Conservation (phyloP, 1,140 invertebrate genomes). For the Caenorhabditis brenneri region DNA sequence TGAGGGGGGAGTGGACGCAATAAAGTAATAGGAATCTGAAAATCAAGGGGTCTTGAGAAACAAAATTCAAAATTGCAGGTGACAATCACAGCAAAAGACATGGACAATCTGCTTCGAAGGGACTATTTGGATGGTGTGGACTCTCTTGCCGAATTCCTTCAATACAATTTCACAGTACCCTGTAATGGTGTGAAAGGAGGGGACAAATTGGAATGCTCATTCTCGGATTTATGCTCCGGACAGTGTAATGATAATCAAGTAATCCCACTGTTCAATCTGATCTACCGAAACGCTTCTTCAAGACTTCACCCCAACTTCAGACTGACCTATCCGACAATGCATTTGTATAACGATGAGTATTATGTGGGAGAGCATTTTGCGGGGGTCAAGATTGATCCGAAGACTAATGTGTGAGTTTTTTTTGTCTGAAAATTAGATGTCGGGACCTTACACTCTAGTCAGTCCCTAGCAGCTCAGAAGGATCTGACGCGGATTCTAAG, state of each 20-base stretch:
- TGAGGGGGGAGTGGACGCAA: neutral
- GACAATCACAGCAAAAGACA: slow-evolving; percentile 56
- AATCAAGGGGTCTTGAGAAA: neutral
- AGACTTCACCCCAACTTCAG: slow-evolving; percentile 60
- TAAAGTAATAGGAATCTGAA: neutral
- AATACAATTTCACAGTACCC: slow-evolving; percentile 57
- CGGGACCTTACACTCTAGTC: too few relatives aligned
- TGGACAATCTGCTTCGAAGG: slow-evolving; percentile 53
- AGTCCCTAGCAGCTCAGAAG: too few relatives aligned
- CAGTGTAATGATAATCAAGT: slow-evolving; percentile 59
- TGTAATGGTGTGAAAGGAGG: slow-evolving; percentile 18
- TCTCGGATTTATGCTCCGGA: slow-evolving; percentile 54
- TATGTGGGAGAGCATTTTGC: slow-evolving; percentile 59
- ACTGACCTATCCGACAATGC: slow-evolving; percentile 59
- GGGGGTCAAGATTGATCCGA: slow-evolving; percentile 54
- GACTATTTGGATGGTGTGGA: slow-evolving; percentile 55
- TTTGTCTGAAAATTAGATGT: neutral
- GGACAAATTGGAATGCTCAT: slow-evolving; percentile 45
- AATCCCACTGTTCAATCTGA: slow-evolving; percentile 57
- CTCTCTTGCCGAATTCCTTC: slow-evolving; percentile 50
- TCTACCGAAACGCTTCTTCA: slow-evolving; percentile 54
- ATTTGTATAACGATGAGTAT: slow-evolving; percentile 59
- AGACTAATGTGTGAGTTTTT: slow-evolving; percentile 47
- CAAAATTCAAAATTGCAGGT: slow-evolving; percentile 47
- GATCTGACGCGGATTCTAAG: too few relatives aligned